Evolutionary conservation across 2,113 vertebrate species (phyloP).

Genomic region (Hystrix cristata): DNA sequence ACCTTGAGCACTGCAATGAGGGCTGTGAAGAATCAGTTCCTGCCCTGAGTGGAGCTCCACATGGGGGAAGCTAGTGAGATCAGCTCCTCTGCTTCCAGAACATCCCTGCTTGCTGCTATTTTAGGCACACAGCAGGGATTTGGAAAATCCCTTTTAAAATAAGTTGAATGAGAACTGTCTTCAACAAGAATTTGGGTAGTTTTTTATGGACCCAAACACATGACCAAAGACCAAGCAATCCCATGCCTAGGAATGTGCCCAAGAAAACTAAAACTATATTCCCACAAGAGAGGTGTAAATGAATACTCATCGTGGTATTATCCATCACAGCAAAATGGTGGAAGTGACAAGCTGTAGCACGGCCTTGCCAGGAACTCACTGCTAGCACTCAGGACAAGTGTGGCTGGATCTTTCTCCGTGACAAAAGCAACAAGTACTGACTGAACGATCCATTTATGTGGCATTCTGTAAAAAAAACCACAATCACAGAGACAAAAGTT

Average conservation of each 20-base stretch:
- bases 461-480: not conserved
- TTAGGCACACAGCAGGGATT: not conserved
- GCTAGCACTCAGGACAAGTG: accelerated
- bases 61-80: not conserved
- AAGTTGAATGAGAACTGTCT: not conserved
- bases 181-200: not conserved
- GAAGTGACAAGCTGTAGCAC: not conserved
- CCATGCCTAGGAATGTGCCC: not conserved
- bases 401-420: not conserved
- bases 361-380: not conserved
- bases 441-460: not conserved
- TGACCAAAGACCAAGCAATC: not conserved
- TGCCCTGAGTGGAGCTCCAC: not conserved
- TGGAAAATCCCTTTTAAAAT: not conserved
- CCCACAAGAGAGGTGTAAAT: not conserved
- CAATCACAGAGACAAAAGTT: not conserved
- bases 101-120: not conserved
- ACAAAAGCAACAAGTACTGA: not conserved
- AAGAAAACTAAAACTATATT: not conserved
- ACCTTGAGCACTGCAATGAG: not conserved
- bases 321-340: not conserved
- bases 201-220: not conserved
- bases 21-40: not conserved
- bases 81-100: not conserved
- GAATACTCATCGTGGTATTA: not conserved